Percentiles rank a stretch among this genome's conserved stretches.
Conservation (phyloP, 2,113 vertebrate species). For the Spermophilus dauricus region DNA sequence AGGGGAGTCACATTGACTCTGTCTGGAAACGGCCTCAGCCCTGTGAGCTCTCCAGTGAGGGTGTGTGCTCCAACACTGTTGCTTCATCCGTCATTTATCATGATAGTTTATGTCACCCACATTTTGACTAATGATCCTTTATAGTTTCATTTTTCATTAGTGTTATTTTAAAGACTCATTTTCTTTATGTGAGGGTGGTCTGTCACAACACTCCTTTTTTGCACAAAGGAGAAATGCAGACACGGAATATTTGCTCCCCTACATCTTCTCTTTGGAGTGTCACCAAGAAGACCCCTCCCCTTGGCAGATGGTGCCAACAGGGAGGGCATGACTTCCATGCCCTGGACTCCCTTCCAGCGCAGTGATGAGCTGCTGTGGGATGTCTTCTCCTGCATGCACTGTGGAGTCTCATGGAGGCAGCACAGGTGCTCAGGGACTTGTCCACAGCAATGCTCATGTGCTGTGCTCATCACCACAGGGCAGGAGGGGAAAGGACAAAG, state of each 20-base stretch:
- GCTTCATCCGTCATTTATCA: conserved; percentile 15
- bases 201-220: neutral
- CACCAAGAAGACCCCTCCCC: neutral
- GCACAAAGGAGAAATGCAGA: neutral
- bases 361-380: rapidly evolving
- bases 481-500: neutral
- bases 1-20: neutral
- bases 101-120: neutral
- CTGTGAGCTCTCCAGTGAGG: too few relatives aligned
- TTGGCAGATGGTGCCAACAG: neutral
- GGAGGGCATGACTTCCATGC: too few relatives aligned
- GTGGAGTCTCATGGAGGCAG: neutral
- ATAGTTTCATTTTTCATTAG: conserved; percentile 63
- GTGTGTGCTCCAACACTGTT: neutral
- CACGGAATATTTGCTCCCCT: neutral
- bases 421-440: neutral
- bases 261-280: neutral
- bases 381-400: rapidly evolving
- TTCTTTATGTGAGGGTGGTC: neutral
- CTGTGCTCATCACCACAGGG: too few relatives aligned
- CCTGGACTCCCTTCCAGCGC: rapidly evolving
- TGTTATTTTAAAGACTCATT: conserved; percentile 49
- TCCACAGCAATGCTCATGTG: rapidly evolving
- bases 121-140: conserved; percentile 62
- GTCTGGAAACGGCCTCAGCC: neutral